Evolutionary conservation across 2,797 vertebrate genomes (phyloP).

Genomic region (Silurus aristotelis): DNA sequence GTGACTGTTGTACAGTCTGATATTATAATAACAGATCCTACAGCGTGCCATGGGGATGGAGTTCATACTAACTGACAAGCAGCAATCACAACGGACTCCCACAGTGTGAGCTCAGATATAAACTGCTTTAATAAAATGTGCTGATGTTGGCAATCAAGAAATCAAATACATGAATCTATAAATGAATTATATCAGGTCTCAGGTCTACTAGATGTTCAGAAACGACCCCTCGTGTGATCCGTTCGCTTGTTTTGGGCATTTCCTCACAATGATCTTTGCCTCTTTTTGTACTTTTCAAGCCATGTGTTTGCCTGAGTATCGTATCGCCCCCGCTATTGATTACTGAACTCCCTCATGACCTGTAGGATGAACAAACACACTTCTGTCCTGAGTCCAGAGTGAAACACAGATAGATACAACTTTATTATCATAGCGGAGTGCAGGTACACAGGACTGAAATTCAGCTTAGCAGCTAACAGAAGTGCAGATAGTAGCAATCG

Average conservation of each 20-base stretch:
- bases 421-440: too few relatives aligned
- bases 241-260: neutral
- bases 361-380: conserved; percentile 8
- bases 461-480: too few relatives aligned
- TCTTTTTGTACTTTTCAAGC: neutral
- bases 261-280: neutral
- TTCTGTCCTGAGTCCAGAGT: neutral
- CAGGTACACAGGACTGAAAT: too few relatives aligned
- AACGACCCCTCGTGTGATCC: neutral
- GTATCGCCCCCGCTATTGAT: neutral
- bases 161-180: too few relatives aligned
- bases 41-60: too few relatives aligned
- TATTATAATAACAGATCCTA: too few relatives aligned
- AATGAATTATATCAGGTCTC: neutral
- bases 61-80: too few relatives aligned
- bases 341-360: neutral
- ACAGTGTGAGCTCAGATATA: neutral
- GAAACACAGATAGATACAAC: neutral
- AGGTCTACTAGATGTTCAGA: neutral
- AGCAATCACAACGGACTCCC: too few relatives aligned
- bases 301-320: neutral
- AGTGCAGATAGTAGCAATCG: too few relatives aligned
- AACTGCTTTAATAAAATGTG: too few relatives aligned
- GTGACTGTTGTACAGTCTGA: too few relatives aligned
- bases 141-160: too few relatives aligned